Evolutionary conservation across 1,140 invertebrate species (phyloP).

Genomic region (Plutomurus gul): DNA sequence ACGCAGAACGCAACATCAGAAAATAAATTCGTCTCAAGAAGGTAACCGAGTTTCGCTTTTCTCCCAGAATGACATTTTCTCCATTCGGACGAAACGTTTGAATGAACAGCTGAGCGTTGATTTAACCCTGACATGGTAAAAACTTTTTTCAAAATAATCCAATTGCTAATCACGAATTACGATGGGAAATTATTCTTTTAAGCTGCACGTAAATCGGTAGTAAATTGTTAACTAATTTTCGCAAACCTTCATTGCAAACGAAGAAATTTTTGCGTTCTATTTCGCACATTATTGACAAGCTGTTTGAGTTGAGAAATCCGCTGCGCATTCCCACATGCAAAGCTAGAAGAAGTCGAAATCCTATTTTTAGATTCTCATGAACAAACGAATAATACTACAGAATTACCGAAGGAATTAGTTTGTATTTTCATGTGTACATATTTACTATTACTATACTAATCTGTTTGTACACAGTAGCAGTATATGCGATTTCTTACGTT

Average conservation of each 20-base stretch:
- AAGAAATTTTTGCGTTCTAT: not conserved
- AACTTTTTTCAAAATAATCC: not conserved
- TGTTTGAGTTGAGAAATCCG: constrained; percentile 5
- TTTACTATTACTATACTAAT: too few relatives aligned
- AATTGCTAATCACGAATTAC: not conserved
- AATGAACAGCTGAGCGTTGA: constrained; percentile 9
- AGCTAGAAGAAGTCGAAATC: not conserved
- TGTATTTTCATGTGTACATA: too few relatives aligned
- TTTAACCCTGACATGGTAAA: not conserved
- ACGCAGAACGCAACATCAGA: constrained; percentile 33
- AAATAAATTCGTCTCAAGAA: constrained; percentile 15
- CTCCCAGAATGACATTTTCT: constrained; percentile 1
- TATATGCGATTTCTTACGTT: too few relatives aligned
- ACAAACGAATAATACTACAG: too few relatives aligned
- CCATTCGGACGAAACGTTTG: not conserved
- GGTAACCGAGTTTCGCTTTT: not conserved
- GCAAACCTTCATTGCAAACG: not conserved
- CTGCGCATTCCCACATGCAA: constrained; percentile 4
- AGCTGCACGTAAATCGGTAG: too few relatives aligned
- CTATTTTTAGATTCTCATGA: not conserved
- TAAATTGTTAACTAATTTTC: not conserved
- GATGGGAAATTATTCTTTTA: too few relatives aligned
- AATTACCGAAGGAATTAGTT: too few relatives aligned
- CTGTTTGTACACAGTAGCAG: too few relatives aligned
- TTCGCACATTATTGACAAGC: not conserved